Evolutionary conservation across 2,113 vertebrate genomes (phyloP), one percentile per base, ranked within the genome.

Genomic region (Aspidoscelis tigris): DNA sequence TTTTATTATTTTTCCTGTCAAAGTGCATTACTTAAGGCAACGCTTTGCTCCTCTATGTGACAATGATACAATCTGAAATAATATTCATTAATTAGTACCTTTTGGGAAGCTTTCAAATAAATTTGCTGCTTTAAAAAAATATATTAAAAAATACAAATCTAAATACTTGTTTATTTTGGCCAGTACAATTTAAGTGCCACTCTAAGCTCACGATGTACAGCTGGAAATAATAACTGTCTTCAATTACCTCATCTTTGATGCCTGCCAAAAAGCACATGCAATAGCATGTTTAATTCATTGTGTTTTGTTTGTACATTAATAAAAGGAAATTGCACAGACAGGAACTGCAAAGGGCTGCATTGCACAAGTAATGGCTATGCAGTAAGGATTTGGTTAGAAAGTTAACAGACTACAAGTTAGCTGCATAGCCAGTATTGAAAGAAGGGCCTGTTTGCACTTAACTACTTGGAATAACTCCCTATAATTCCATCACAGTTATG

Each of bases 281-380:
- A 89, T 90, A 87, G 11, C 76, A 92, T 94, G 88, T 94, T 95
- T 95, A 94, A 95, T 95, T 95, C 86, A 96, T 93, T 81, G 84
- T 84, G 47, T 92, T 94, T 93, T 95, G 88, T 90, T 95, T 95
- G 88, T 90, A 92, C 90, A 88, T 94, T 94, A 94, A 94, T 93
- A 93, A 90, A 92, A 94, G 88, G 89, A 94, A 94, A 93, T 91
- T 87, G 88, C 84, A 92, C 41, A 93, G 85, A 93, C 85, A 93
- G 91, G 82, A 95, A 88, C 84, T 90, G 47, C 26, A 71, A 86
- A 91, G 69, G 80, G 58, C 24, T 78, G 80, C 80, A 88, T 61
- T 84, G 66, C n/a, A 87, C 55, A 90, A 93, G 76, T 82, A 91
- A 92, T 81, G 44, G 89, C 11, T 66, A 89, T 72, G 76, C 74